Evolutionary conservation across 2,113 vertebrate species (phyloP).

Genomic region (Pelecanoides urinatrix): DNA sequence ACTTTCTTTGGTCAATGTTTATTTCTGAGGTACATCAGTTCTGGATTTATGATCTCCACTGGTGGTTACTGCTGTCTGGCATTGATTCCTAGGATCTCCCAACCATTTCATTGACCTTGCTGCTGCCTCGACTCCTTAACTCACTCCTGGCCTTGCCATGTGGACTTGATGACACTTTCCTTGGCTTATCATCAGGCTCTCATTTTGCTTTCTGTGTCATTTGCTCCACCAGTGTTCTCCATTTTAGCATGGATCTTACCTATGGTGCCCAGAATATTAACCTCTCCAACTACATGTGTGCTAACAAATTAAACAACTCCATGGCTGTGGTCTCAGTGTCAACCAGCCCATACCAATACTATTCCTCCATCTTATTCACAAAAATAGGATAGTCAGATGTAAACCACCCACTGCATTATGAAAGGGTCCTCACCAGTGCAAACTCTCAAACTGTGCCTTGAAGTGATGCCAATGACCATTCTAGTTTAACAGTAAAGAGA

Average conservation of each 20-base stretch:
- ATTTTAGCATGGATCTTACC: not conserved
- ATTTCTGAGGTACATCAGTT: not conserved
- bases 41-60: not conserved
- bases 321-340: too few species aligned
- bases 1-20: accelerated
- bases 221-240: not conserved
- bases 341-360: not conserved
- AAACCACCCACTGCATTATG: not conserved
- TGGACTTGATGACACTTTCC: not conserved
- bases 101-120: not conserved
- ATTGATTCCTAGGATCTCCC: not conserved
- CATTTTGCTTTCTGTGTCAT: not conserved
- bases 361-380: not conserved
- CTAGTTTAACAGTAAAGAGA: not conserved
- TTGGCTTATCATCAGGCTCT: not conserved
- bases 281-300: not conserved
- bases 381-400: not conserved
- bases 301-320: not conserved
- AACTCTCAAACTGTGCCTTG: not conserved
- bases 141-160: not conserved
- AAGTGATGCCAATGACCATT: not conserved
- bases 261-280: not conserved
- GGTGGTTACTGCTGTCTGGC: not conserved
- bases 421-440: not conserved
- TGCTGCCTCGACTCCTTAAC: not conserved